Conservation (phyloP, 2,888 invertebrate genomes). For the Timema podura region DNA sequence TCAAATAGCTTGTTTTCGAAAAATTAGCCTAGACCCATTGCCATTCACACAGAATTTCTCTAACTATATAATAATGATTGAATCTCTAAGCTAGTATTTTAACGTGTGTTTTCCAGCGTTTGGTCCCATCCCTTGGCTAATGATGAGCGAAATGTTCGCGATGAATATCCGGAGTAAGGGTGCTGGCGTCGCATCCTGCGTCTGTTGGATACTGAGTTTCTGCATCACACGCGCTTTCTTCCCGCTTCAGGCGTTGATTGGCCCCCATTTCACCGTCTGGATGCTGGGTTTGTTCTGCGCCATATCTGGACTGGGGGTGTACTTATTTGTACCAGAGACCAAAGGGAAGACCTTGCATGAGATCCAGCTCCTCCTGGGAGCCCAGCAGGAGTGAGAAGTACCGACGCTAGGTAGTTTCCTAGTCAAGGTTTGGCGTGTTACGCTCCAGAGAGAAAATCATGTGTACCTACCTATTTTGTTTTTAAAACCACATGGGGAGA, state of each 20-base stretch:
- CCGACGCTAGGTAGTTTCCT: no score
- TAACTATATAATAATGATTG: no score
- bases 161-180: constrained; percentile 73
- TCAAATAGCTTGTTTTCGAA: no score
- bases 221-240: constrained; percentile 69
- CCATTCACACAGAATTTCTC: no score
- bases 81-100: no score
- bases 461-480: no score
- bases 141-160: constrained; percentile 79
- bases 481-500: no score
- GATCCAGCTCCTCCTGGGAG: constrained; percentile 69
- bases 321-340: constrained; percentile 78
- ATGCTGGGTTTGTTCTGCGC: constrained; percentile 62
- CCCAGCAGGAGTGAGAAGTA: no score
- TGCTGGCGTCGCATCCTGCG: constrained; percentile 69
- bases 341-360: constrained; percentile 82
- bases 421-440: no score
- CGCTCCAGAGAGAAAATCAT: no score
- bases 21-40: no score
- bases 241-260: constrained; percentile 54
- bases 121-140: constrained; percentile 78
- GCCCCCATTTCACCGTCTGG: constrained; percentile 66
- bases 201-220: constrained; percentile 74
- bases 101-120: no score
- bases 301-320: constrained; percentile 61